A percentile compares a stretch with the other conserved stretches of the same genome.
phyloP scores from a whole-genome alignment of 2,888 invertebrate species.

The Steinernema carpocapsae region DNA sequence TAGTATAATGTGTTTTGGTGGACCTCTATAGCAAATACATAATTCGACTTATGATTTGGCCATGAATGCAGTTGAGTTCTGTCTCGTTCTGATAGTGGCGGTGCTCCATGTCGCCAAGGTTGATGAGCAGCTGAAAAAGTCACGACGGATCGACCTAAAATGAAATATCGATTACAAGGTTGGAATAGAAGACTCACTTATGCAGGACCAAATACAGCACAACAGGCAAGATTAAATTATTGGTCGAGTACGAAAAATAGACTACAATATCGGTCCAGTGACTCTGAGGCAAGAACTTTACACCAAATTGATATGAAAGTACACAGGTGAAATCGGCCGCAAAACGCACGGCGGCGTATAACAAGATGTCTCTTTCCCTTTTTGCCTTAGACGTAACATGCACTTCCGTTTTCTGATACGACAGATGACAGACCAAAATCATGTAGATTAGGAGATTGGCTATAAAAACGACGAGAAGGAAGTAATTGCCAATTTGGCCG shows the following conservation, averaged over 20 bases:
- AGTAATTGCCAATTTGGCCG: conserved; percentile 8
- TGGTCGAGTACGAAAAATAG: conserved; percentile 1
- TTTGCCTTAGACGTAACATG: not conserved
- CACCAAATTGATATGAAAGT: conserved; percentile 12
- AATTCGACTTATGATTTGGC: too few relatives aligned
- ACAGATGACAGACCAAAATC: not conserved
- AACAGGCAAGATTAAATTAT: conserved; percentile 2
- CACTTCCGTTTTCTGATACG: not conserved
- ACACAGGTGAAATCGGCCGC: not conserved
- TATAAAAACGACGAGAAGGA: not conserved
- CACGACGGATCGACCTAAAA: not conserved
- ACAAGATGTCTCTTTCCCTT: conserved; percentile 20
- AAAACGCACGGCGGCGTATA: conserved; percentile 4
- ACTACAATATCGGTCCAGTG: conserved; percentile 22
- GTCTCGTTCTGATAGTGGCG: too few relatives aligned
- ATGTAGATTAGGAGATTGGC: not conserved
- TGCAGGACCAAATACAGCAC: not conserved
- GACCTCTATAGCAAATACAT: too few relatives aligned
- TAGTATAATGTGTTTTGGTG: too few relatives aligned
- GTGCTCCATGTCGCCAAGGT: too few relatives aligned
- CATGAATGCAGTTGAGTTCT: too few relatives aligned
- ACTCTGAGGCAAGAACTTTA: not conserved
- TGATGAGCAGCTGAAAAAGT: not conserved
- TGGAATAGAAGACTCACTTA: not conserved
- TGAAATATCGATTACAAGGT: not conserved